These are phyloP conservation scores for Fregetta grallaria DNA, from an alignment of 2,113 vertebrate species.

Conservation along the genomic window DNA sequence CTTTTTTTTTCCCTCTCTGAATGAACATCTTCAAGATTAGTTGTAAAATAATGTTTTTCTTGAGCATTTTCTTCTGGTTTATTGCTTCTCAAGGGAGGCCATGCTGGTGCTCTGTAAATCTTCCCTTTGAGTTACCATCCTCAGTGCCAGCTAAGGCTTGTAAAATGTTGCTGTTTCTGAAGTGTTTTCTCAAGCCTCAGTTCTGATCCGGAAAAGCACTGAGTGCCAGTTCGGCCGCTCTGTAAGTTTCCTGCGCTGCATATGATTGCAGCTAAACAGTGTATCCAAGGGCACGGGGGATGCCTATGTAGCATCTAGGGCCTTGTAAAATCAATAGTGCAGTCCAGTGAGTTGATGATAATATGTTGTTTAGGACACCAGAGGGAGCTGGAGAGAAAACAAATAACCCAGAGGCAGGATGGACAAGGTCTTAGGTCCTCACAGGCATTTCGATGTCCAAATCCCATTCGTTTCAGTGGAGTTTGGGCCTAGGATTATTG, in stretches of 20 bases:
- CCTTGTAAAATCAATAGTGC: not conserved
- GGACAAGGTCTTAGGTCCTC: not conserved
- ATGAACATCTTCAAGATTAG: not conserved
- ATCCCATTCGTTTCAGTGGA: not conserved
- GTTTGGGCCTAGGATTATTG: not conserved
- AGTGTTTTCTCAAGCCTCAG: not conserved
- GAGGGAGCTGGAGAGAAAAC: not conserved
- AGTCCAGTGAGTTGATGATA: not conserved
- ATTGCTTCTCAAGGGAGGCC: not conserved
- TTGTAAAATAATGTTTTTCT: not conserved
- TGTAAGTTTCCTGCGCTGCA: not conserved
- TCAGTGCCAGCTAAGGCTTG: not conserved
- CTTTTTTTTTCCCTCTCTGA: not conserved
- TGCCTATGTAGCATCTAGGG: not conserved
- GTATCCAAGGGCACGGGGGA: not conserved
- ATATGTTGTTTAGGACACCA: not conserved
- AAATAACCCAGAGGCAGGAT: not conserved
- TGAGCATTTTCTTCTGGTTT: not conserved
- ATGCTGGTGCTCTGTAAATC: not conserved
- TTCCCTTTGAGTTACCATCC: not conserved
- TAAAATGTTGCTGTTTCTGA: not conserved
- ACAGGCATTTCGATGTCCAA: not conserved
- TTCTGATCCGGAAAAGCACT: not conserved
- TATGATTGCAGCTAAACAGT: not conserved
- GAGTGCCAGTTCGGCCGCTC: not conserved